Evolutionary conservation across 2,113 vertebrate species (phyloP).

Genomic region (Nymphicus hollandicus): DNA sequence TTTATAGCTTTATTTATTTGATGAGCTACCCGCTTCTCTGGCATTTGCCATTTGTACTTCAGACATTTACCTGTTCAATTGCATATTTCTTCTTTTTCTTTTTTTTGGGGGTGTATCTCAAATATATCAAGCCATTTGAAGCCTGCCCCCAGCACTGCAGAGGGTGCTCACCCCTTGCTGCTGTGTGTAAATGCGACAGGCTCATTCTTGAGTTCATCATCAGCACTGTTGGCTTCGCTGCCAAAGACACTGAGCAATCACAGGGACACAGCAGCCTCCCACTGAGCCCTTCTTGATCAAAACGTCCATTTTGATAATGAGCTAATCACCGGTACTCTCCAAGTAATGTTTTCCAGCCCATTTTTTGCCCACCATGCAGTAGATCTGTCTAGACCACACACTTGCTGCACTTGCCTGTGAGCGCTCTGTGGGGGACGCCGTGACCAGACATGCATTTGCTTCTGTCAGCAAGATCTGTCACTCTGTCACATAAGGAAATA

Average conservation of each 20-base stretch:
- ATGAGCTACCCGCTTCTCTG: background rate
- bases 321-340: background rate
- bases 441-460: conserved; percentile 56
- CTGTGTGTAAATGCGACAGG: background rate
- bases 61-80: background rate
- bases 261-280: background rate
- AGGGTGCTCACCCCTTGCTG: background rate
- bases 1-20: background rate
- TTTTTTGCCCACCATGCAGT: background rate
- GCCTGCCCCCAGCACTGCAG: background rate
- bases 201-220: background rate
- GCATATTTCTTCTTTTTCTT: background rate
- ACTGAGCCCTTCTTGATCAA: background rate
- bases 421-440: background rate
- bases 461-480: conserved; percentile 49
- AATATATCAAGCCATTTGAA: background rate
- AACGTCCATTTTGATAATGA: conserved; percentile 29
- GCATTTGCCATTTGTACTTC: background rate
- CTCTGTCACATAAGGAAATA: conserved; percentile 45
- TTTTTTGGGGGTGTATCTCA: background rate
- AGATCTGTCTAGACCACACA: conserved; percentile 55
- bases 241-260: background rate
- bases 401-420: background rate
- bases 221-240: rapidly evolving
- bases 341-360: background rate